Percentiles rank a stretch among this genome's conserved stretches.
Conservation (phyloP, 2,888 invertebrate genomes). For the Oscheius sp. region DNA sequence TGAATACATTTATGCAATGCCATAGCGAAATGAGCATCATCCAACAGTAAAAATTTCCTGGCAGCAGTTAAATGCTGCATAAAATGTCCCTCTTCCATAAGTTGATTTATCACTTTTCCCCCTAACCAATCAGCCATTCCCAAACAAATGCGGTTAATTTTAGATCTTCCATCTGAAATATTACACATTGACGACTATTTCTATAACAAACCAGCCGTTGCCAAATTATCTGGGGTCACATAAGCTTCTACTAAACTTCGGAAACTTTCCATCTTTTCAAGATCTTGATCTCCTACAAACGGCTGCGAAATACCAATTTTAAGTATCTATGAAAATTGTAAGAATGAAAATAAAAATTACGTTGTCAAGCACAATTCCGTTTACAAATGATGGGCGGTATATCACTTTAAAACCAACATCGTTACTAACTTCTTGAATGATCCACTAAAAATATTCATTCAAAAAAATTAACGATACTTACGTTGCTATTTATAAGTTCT, state of each 20-base stretch:
- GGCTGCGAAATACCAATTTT: constrained; percentile 24
- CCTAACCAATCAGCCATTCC: constrained; percentile 24
- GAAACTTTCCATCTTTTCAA: constrained; percentile 20
- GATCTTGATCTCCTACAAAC: constrained; percentile 8
- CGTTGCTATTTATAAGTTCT: not conserved
- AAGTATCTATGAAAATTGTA: not conserved
- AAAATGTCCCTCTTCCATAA: constrained; percentile 15
- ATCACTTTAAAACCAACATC: not conserved
- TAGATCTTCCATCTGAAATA: constrained; percentile 10
- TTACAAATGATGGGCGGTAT: not conserved
- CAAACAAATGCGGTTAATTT: not conserved
- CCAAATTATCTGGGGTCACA: constrained; percentile 1
- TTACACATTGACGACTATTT: not conserved
- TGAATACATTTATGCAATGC: constrained; percentile 29
- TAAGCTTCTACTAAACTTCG: constrained; percentile 4
- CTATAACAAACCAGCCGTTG: not conserved
- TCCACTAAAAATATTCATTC: constrained; percentile 15
- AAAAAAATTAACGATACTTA: not conserved
- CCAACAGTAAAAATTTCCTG: constrained; percentile 28
- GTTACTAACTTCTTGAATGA: not conserved
- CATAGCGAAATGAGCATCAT: constrained; percentile 25
- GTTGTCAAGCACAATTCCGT: not conserved
- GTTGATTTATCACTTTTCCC: constrained; percentile 19
- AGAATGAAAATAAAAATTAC: not conserved
- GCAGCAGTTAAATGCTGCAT: constrained; percentile 24